phyloP scores from a whole-genome alignment of 2,113 vertebrate species.

The Esox niger region DNA sequence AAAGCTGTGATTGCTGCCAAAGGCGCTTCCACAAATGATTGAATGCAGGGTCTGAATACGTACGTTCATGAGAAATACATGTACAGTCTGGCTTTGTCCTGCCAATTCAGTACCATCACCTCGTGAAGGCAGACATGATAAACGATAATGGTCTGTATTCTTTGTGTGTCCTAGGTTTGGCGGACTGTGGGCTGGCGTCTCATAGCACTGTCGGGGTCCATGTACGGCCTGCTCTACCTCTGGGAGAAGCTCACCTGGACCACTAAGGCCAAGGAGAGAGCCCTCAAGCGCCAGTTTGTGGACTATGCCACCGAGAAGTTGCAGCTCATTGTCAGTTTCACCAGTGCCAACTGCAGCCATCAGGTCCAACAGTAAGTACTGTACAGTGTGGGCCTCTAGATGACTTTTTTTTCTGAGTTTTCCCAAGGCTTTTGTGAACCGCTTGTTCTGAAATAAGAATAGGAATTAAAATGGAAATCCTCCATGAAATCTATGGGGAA shows the following conservation, averaged over 20 bases:
- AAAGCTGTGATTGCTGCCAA: too few relatives aligned
- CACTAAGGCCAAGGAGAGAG: slow-evolving; percentile 86
- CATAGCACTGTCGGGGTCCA: slow-evolving; percentile 81
- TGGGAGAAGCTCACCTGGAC: slow-evolving; percentile 94
- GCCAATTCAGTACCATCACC: background rate
- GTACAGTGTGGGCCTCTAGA: background rate
- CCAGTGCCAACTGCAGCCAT: slow-evolving; percentile 93
- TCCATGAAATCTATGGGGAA: too few relatives aligned
- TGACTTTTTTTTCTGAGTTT: too few relatives aligned
- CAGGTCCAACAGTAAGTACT: slow-evolving; percentile 94
- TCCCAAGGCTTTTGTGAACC: too few relatives aligned
- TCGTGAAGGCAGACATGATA: too few relatives aligned
- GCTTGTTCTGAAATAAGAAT: too few relatives aligned
- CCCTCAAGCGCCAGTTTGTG: slow-evolving; percentile 95
- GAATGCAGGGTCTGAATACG: too few relatives aligned
- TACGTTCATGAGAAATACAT: too few relatives aligned
- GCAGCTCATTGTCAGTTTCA: slow-evolving; percentile 91
- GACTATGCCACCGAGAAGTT: slow-evolving; percentile 90
- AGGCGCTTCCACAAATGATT: too few relatives aligned
- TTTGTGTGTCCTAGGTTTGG: slow-evolving; percentile 77
- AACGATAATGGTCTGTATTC: too few relatives aligned
- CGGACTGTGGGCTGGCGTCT: slow-evolving; percentile 87
- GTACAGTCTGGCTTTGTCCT: too few relatives aligned
- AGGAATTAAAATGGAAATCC: background rate
- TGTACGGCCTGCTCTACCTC: slow-evolving; percentile 87